Base-by-base conservation (phyloP, 2,888 invertebrate genomes). In the Octodonta nipae region DNA sequence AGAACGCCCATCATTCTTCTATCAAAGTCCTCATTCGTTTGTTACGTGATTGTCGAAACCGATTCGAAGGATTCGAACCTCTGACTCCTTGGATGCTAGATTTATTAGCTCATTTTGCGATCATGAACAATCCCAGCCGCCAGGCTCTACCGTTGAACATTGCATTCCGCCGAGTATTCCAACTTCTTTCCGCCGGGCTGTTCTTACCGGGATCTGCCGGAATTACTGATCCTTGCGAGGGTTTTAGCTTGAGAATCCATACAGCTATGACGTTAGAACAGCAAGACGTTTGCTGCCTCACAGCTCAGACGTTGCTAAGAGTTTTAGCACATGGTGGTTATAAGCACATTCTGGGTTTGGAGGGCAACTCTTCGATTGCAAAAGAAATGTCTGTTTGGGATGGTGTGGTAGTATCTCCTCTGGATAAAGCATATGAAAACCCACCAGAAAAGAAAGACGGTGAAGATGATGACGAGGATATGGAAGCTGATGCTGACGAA, bases 21-120 rank as follows among this genome's bases (percentile, higher is more conserved):
- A 89, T 95, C 37, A 93, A 93, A 70, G 73, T 71, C 38, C 64
- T 98, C 8, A 92, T 96, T 46, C 76, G 96, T 2, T 70, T 98
- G 13, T 66, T 98, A n/a, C 75, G 92, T 40, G 96, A 96, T 66
- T 71, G 96, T 51, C 77, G 86, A 47, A 75, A 75, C 32, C 74
- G 96, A 10, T 95, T 91, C 65, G 75, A 83, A 40, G 93, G 93
- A 0, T 76, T 96, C 37, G 76, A 85, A 38, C 83, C 91, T 1
- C 68, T 98, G 5, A 87, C 87, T 1, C 88, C 93, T 0, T 98
- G 96, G 96, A 88, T 93, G 78, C 65, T 96, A 17, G 95, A 96
- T 65, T 70, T 96, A 25, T 68, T 96, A 50, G 89, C 92, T 0
- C 93, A 96, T 64, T 87, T 92, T 65, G 83, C 91, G 37, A 87